Evolutionary conservation across 2,113 vertebrate genomes (phyloP), one percentile per base, ranked within the genome.

Genomic region (Cheirogaleus medius): DNA sequence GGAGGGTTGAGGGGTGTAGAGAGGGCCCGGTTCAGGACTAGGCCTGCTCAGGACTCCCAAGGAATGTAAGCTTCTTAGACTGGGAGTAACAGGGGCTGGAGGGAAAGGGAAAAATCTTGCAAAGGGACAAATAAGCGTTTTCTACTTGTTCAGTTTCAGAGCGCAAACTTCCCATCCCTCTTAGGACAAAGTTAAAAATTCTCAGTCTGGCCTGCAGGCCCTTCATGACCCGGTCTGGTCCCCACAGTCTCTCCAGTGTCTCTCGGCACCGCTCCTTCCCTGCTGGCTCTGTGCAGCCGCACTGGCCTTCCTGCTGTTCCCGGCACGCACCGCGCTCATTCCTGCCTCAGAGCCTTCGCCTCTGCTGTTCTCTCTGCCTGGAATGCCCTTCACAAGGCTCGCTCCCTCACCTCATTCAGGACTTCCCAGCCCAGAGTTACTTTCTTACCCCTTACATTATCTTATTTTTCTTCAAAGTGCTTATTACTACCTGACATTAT

Each of bases 171-270:
- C 29, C 42, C 14, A 29, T 11, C 37, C 37, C 27, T 66, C 56
- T 69, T 54, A 76, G 82, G 77, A 76, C 27, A 85, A 66, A 88
- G 69, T 95, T 69, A 29, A 91, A 92, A 95, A 29, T 54, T 39
- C 49, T 58, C 39, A 34, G 37, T 10, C 3, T 3, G 29, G n/a
- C 44, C 37, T 4, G 39, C n/a, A 6, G 20, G 34, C 27, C 49
- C 42, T 54, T 27, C 14, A 5, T 7, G 47, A 18, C 42, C 56
- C 18, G 10, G 52, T 29, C 56, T 14, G 10, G 52, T 29, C 42
- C 20, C 23, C 8, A 8, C 44, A 2, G 15, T 66, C 8, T 73
- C 15, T 52, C 29, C 14, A n/a, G 76, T 1, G 42, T 20, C 60
- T 15, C 21, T 21, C 4, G 0, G 27, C 14, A 29, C 10, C 15